Evolutionary conservation across 2,797 vertebrate genomes (phyloP), one percentile per base, ranked within the genome.

Genomic region (Micromesistius poutassou): DNA sequence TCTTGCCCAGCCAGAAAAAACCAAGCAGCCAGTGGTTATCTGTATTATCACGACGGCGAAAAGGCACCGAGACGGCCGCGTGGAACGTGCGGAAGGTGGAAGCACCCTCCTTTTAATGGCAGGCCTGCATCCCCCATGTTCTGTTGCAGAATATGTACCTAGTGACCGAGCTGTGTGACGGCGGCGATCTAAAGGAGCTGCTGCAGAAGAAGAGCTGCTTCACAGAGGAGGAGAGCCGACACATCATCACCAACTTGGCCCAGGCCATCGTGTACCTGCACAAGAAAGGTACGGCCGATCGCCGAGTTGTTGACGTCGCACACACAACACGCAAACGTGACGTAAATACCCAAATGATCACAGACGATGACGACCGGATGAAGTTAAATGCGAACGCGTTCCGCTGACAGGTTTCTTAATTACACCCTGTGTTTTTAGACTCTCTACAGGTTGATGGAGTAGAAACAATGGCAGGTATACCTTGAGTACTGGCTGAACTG

Each of bases 121-220:
- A 28, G 62, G n/a, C 25, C 25, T 28, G 10, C 25, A 8, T 28
- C 25, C 13, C 55, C 55, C 8, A 28, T 25, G 70, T 33, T 84
- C 78, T 74, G 85, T 84, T 88, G 66, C 89, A 97, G 95, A 93
- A 87, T 90, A 94, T 94, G 85, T 96, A 94, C 90, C 93, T 97
- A 88, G 94, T 96, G 84, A 95, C 94, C 80, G 96, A 96, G 82
- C 91, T 96, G 80, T 96, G 96, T 79, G 93, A 94, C 79, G 93
- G 94, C 82, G 96, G 95, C 76, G 95, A 96, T 86, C 93, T 96
- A 83, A 94, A 91, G 91, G 91, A 92, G 85, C 90, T 95, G 78
- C 87, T 96, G 85, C 80, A 87, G 42, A 92, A 79, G 84, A 95
- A 94, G 89, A 91, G 85, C 66, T 85, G 77, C 78, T 95, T 97